Base-by-base conservation (phyloP, 2,888 invertebrate species). In the Leptinotarsa haldemani region DNA sequence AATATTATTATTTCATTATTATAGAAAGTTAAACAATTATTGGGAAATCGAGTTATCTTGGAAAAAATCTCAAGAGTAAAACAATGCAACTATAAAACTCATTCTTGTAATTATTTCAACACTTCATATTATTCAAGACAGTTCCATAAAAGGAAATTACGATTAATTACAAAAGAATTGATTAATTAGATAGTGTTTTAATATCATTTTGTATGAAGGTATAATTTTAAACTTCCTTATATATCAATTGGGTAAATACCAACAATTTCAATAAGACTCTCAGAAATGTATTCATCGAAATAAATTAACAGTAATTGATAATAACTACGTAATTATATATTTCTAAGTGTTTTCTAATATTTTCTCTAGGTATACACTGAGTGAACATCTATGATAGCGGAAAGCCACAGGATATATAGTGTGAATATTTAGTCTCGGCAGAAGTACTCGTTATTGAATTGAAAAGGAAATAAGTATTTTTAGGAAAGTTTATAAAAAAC, bases 11-110 rank as follows among this genome's bases (percentile, higher is more conserved):
- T 71, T 73, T 76, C 69, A 66, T 69, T 75, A 69, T 77, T 77
- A 75, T 77, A 75, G 79, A 79, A 78, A 79, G 79, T 78, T 70
- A 79, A 79, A 77, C 75, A 79, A 79, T 79, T 79, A 79, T 65
- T 77, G 75, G 63, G 78, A 79, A 79, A 77, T 67, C 66, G 53
- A 63, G 20, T 68, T 53, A 75, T 68, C 73, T 67, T 69, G 66
- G 50, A 70, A 71, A 30, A 63, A 53, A 74, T 71, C 69, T 71
- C 69, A 58, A 65, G 64, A 66, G 65, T 48, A 65, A 56, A 67
- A 73, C 50, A 71, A 74, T 56, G 52, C 61, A 71, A 56, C 12
- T 47, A 65, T 50, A 66, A 15, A 63, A 65, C 63, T 46, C 20
- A 53, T 53, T 52, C 52, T 69, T 65, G 67, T 71, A 76, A 71